These are phyloP conservation scores for Eristalinus sepulchralis DNA, from an alignment of 2,888 invertebrate species.

Conservation along the genomic window DNA sequence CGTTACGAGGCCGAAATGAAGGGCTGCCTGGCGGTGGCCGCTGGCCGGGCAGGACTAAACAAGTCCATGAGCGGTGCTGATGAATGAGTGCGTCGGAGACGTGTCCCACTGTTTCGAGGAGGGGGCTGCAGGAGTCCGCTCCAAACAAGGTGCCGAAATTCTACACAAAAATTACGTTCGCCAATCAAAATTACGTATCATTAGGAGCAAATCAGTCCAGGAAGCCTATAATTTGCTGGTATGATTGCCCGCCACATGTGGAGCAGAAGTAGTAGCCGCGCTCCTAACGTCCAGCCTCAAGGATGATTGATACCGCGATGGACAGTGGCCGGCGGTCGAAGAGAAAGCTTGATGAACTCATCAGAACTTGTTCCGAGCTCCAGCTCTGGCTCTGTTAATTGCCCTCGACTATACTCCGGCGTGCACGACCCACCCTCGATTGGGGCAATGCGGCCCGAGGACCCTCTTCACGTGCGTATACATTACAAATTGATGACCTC, in stretches of 20 bases:
- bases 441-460: constrained; percentile 11
- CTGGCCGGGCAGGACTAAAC: background rate
- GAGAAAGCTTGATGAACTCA: constrained; percentile 67
- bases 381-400: constrained; percentile 41
- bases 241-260: constrained; percentile 32
- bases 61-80: background rate
- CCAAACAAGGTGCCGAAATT: constrained; percentile 70
- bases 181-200: constrained; percentile 78
- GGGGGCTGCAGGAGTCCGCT: constrained; percentile 27
- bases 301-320: constrained; percentile 45
- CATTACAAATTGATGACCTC: constrained; percentile 70
- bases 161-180: constrained; percentile 74
- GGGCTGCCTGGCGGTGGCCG: background rate
- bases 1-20: constrained; percentile 46
- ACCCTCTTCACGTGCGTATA: constrained; percentile 25
- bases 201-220: constrained; percentile 76
- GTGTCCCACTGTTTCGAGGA: constrained; percentile 6
- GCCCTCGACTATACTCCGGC: constrained; percentile 46
- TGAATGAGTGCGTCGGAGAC: background rate
- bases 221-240: constrained; percentile 76
- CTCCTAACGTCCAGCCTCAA: constrained; percentile 30
- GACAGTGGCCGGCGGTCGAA: constrained; percentile 5
- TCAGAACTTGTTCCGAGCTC: constrained; percentile 48
- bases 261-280: constrained; percentile 14
- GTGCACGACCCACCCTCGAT: constrained; percentile 65